phyloP scores from a whole-genome alignment of 2,888 invertebrate species.

The Cyaniris semiargus region DNA sequence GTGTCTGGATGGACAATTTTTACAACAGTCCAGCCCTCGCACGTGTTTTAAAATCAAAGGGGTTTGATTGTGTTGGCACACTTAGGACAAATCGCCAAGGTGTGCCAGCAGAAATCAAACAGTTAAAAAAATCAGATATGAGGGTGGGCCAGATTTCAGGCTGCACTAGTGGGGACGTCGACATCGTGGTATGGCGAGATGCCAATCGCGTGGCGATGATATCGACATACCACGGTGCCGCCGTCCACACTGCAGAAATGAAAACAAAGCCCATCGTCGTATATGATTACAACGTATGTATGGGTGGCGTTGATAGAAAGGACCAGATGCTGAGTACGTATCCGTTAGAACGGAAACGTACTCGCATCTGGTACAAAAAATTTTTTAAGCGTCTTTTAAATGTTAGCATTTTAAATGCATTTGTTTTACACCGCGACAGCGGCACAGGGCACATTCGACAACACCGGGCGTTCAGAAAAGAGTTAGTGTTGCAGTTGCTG shows the following conservation, averaged over 20 bases:
- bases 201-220: too few species aligned
- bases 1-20: conserved; percentile 22
- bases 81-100: conserved; percentile 15
- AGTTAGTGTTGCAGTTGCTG: conserved; percentile 19
- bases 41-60: background rate
- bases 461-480: conserved; percentile 12
- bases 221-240: too few species aligned
- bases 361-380: conserved; percentile 24
- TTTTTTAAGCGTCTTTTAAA: conserved; percentile 19
- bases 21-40: conserved; percentile 23
- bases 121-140: conserved; percentile 20
- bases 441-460: conserved; percentile 19
- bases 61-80: conserved; percentile 20
- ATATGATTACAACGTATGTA: background rate
- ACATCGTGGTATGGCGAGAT: background rate
- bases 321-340: conserved; percentile 18
- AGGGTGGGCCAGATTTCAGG: background rate
- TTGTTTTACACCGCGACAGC: conserved; percentile 22
- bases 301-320: conserved; percentile 11
- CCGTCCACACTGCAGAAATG: too few species aligned
- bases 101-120: background rate
- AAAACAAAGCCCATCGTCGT: conserved; percentile 7
- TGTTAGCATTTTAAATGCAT: background rate
- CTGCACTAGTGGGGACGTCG: conserved; percentile 18
- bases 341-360: conserved; percentile 24